Percentiles rank a stretch among this genome's conserved stretches.
phyloP scores from a whole-genome alignment of 92 coral and sea anemone genomes.

The Metridium senile region DNA sequence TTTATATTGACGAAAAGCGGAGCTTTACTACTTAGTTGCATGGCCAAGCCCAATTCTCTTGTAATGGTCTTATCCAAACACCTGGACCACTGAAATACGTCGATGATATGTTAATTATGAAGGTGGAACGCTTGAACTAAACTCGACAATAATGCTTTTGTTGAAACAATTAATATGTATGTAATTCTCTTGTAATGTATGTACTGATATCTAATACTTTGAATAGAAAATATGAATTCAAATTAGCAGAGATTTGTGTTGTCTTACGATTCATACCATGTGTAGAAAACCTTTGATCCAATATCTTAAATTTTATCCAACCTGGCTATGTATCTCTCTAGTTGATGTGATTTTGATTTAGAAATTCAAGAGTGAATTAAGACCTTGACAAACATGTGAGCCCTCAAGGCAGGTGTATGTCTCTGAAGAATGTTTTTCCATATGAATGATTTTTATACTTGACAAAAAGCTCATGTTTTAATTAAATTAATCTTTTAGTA shows the following conservation, averaged over 20 bases:
- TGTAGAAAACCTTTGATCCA: too few species aligned
- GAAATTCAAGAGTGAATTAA: slow-evolving; percentile 4
- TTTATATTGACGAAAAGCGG: background rate
- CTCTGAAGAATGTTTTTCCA: background rate
- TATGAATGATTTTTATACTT: background rate
- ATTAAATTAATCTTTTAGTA: background rate
- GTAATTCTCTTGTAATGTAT: too few species aligned
- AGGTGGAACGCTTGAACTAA: background rate
- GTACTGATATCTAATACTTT: too few species aligned
- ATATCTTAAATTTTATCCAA: too few species aligned
- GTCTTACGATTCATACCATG: too few species aligned
- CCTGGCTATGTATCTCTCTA: too few species aligned
- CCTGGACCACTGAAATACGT: background rate
- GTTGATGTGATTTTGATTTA: too few species aligned
- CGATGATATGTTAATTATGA: background rate
- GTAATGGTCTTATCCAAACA: background rate
- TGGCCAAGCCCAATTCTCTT: background rate
- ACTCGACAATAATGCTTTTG: background rate
- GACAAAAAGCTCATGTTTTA: slow-evolving; percentile 5
- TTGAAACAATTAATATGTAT: background rate
- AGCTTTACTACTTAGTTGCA: background rate
- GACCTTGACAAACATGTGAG: slow-evolving; percentile 1
- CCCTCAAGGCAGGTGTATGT: slow-evolving; percentile 3
- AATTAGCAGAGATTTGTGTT: too few species aligned
- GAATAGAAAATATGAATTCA: too few species aligned